These are phyloP conservation scores for Hydrozoanthus gracilis DNA, from an alignment of 92 coral and sea anemone genomes.

Conservation along the genomic window DNA sequence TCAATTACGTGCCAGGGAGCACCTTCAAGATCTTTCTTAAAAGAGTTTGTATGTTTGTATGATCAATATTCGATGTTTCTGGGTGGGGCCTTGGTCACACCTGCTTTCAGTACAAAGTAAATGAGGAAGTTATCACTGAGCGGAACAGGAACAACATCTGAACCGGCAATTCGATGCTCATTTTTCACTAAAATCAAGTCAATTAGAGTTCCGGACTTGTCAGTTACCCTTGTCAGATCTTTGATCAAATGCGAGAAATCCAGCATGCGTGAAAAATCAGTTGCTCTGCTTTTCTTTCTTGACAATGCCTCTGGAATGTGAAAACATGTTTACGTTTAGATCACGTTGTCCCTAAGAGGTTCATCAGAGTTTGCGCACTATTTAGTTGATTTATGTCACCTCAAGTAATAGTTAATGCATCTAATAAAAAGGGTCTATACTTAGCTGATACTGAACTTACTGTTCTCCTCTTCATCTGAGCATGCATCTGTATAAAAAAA, in stretches of 20 bases:
- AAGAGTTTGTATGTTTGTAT: slow-evolving; percentile 47
- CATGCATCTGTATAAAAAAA: too few species aligned
- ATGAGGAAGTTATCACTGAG: slow-evolving; percentile 70
- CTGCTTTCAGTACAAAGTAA: slow-evolving; percentile 66
- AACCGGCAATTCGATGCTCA: slow-evolving; percentile 59
- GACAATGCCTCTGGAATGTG: slow-evolving; percentile 1
- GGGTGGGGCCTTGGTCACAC: slow-evolving; percentile 69
- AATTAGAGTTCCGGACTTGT: slow-evolving; percentile 46
- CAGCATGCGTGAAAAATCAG: not conserved
- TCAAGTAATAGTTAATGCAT: too few species aligned
- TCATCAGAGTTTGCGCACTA: too few species aligned
- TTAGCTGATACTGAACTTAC: too few species aligned
- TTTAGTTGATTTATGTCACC: too few species aligned
- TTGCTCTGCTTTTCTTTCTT: not conserved
- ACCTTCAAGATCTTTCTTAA: slow-evolving; percentile 36
- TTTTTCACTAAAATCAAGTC: slow-evolving; percentile 64
- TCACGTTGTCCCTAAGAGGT: too few species aligned
- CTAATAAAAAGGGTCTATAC: too few species aligned
- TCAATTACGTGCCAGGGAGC: slow-evolving; percentile 66
- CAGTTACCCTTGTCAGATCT: slow-evolving; percentile 56
- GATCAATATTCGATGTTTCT: slow-evolving; percentile 62
- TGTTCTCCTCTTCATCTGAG: too few species aligned
- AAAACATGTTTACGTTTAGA: not conserved
- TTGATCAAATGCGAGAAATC: slow-evolving; percentile 7
- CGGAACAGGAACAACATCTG: slow-evolving; percentile 63